Evolutionary conservation across 2,888 invertebrate species (phyloP).

Genomic region (Leuctra nigra): DNA sequence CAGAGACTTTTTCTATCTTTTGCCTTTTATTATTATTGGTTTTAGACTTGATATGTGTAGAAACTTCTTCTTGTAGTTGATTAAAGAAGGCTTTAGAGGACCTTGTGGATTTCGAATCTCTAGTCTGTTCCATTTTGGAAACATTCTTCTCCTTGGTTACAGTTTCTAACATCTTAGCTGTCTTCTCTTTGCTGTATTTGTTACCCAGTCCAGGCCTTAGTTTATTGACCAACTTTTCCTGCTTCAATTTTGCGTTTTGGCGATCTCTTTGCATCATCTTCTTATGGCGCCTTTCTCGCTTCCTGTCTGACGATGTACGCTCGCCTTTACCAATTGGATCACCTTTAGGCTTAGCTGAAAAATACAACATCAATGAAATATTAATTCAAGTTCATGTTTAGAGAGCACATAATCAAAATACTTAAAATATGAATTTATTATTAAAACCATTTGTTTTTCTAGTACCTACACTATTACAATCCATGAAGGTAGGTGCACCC

Average conservation of each 20-base stretch:
- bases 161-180: slow-evolving; percentile 54
- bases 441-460: neutral
- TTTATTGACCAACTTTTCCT: slow-evolving; percentile 43
- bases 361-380: no score
- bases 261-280: slow-evolving; percentile 64
- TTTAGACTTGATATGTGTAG: slow-evolving; percentile 47
- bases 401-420: no score
- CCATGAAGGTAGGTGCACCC: no score
- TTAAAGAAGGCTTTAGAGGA: slow-evolving; percentile 82
- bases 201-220: slow-evolving; percentile 47
- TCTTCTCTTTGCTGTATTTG: slow-evolving; percentile 50
- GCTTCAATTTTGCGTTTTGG: slow-evolving; percentile 43
- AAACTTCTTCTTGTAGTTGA: slow-evolving; percentile 72
- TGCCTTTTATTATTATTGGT: slow-evolving; percentile 38
- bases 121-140: slow-evolving; percentile 43
- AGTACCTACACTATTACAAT: neutral
- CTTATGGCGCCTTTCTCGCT: slow-evolving; percentile 79
- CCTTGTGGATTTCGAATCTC: slow-evolving; percentile 49
- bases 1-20: slow-evolving; percentile 38
- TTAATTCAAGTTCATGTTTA: no score
- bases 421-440: no score
- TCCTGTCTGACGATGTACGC: slow-evolving; percentile 77
- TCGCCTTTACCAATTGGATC: slow-evolving; percentile 66
- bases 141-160: slow-evolving; percentile 58
- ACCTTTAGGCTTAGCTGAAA: slow-evolving; percentile 42